Evolutionary conservation across 2,113 vertebrate genomes (phyloP).

Genomic region (Cavia aperea): DNA sequence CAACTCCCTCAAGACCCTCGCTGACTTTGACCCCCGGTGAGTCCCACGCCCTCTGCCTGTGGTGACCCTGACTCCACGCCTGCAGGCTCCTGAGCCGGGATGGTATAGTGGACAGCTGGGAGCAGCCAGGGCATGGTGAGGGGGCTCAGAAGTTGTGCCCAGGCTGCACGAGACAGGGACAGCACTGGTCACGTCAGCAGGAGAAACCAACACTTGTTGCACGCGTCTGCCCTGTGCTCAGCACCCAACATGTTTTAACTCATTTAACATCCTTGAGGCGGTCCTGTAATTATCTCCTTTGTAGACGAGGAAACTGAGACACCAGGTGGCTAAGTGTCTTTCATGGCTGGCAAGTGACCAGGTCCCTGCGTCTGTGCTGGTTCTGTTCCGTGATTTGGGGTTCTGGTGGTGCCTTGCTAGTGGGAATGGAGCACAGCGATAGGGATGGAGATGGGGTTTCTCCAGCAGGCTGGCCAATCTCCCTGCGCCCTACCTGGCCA

Average conservation of each 20-base stretch:
- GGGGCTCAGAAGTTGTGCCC: accelerated
- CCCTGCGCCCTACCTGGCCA: not conserved
- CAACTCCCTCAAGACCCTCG: slow-evolving; percentile 90
- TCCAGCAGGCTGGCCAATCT: not conserved
- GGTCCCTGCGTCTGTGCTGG: not conserved
- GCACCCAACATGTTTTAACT: not conserved
- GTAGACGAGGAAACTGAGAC: not conserved
- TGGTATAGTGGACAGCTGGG: accelerated
- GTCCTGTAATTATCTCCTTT: not conserved
- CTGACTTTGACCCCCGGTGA: slow-evolving; percentile 96
- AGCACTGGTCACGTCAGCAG: accelerated
- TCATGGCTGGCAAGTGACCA: not conserved
- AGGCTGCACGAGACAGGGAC: accelerated
- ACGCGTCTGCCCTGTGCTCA: accelerated
- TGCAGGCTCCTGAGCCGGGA: not conserved
- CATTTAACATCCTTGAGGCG: not conserved
- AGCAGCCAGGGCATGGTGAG: accelerated
- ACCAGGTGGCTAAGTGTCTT: not conserved
- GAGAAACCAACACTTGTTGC: accelerated
- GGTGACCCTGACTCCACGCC: accelerated
- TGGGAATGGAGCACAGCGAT: accelerated
- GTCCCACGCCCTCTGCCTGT: not conserved
- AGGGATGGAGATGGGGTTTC: accelerated
- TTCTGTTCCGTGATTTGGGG: not conserved
- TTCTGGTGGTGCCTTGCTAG: not conserved